Percentiles rank a stretch among this genome's conserved stretches.
phyloP scores from a whole-genome alignment of 1,140 invertebrate species.

The Cydia splendana region DNA sequence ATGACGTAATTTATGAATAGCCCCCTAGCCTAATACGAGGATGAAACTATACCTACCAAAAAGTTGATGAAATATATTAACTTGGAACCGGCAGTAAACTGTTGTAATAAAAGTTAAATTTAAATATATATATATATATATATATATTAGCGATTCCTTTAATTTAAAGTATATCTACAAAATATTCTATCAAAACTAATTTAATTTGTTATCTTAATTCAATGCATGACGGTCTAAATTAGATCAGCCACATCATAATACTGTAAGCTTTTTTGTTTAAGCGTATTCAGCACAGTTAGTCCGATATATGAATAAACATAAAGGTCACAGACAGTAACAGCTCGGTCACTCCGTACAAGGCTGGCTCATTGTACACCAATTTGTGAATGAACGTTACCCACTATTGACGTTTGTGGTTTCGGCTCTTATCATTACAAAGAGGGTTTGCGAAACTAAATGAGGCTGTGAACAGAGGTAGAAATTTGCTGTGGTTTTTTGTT shows the following conservation, averaged over 20 bases:
- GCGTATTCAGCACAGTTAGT: constrained; percentile 1
- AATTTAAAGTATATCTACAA: too few species aligned
- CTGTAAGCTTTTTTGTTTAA: background rate
- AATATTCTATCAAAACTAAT: too few species aligned
- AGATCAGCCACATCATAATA: background rate
- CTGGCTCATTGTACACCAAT: constrained; percentile 24
- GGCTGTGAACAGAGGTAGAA: background rate
- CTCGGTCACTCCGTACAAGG: constrained; percentile 4
- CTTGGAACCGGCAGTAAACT: too few species aligned
- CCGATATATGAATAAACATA: constrained; percentile 16
- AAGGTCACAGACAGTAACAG: constrained; percentile 13
- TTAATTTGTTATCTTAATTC: background rate
- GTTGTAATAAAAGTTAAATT: too few species aligned
- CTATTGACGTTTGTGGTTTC: constrained; percentile 17
- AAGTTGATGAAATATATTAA: too few species aligned
- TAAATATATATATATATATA: too few species aligned
- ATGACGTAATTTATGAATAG: too few species aligned
- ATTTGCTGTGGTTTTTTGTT: background rate
- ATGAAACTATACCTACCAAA: too few species aligned
- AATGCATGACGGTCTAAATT: background rate
- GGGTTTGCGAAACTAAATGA: constrained; percentile 8
- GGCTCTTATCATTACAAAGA: background rate
- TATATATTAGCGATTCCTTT: too few species aligned
- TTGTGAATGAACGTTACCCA: constrained; percentile 11
- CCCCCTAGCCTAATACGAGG: too few species aligned